These are phyloP conservation scores for Hyles euphorbiae DNA, from an alignment of 1,140 invertebrate genomes.

Conservation along the genomic window DNA sequence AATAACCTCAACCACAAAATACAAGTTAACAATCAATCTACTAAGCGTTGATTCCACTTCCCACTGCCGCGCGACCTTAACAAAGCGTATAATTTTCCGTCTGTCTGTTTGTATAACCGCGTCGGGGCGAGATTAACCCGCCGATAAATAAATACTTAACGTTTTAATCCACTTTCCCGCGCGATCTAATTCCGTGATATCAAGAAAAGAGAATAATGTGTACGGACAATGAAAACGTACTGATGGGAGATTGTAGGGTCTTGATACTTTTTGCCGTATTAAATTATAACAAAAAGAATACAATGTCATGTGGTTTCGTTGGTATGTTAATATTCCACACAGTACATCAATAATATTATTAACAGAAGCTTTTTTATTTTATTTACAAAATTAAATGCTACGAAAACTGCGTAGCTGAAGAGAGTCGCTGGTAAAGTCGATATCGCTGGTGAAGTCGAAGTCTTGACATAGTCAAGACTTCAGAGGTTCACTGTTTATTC, in stretches of 20 bases:
- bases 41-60: not conserved
- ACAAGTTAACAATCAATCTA: too few relatives aligned
- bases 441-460: too few relatives aligned
- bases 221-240: constrained; percentile 14
- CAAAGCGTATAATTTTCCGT: constrained; percentile 57
- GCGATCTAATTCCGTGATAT: constrained; percentile 34
- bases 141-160: constrained; percentile 59
- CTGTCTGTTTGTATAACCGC: constrained; percentile 51
- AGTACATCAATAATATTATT: too few relatives aligned
- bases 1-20: too few relatives aligned
- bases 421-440: too few relatives aligned
- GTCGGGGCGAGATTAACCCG: constrained; percentile 52
- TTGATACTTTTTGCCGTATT: constrained; percentile 17
- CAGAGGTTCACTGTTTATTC: too few relatives aligned
- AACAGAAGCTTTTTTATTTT: too few relatives aligned
- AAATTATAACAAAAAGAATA: not conserved
- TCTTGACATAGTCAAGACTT: too few relatives aligned
- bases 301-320: too few relatives aligned
- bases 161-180: constrained; percentile 50
- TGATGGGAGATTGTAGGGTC: not conserved
- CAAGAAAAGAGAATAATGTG: constrained; percentile 34
- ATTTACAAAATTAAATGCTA: too few relatives aligned
- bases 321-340: too few relatives aligned
- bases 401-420: too few relatives aligned
- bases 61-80: constrained; percentile 21